Evolutionary conservation across 2,113 vertebrate genomes (phyloP).

Genomic region (Xenopus laevis): DNA sequence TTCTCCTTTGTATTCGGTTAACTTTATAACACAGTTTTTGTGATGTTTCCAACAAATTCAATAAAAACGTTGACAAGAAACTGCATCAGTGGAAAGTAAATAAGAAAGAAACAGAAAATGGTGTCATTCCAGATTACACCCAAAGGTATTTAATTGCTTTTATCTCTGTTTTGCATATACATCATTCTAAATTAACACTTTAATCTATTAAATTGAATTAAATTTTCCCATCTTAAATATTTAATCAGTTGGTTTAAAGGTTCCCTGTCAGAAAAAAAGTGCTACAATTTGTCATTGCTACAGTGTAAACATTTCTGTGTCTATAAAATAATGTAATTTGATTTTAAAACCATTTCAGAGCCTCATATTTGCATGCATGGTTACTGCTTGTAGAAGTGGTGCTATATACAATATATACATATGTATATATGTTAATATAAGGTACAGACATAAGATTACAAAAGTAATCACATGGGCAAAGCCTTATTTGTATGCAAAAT

Average conservation of each 20-base stretch:
- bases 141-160: constrained; percentile 12
- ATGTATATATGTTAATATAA: too few relatives aligned
- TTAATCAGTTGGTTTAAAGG: constrained; percentile 12
- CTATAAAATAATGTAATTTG: too few relatives aligned
- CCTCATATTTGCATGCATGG: too few relatives aligned
- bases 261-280: not conserved
- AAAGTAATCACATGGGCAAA: too few relatives aligned
- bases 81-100: constrained; percentile 31
- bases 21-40: constrained; percentile 46
- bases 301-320: too few relatives aligned
- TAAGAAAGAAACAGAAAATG: constrained; percentile 29
- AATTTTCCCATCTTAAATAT: constrained; percentile 8
- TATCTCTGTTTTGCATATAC: constrained; percentile 23
- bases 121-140: constrained; percentile 31
- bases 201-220: constrained; percentile 22
- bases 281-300: too few relatives aligned
- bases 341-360: too few relatives aligned
- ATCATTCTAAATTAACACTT: constrained; percentile 5
- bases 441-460: too few relatives aligned
- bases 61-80: constrained; percentile 44
- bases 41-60: constrained; percentile 42
- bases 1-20: constrained; percentile 51
- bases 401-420: too few relatives aligned
- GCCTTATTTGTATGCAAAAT: too few relatives aligned
- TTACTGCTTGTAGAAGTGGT: too few relatives aligned